Percentiles rank a stretch among this genome's conserved stretches.
Conservation (phyloP, 2,888 invertebrate species). For the Dynastes maya region DNA sequence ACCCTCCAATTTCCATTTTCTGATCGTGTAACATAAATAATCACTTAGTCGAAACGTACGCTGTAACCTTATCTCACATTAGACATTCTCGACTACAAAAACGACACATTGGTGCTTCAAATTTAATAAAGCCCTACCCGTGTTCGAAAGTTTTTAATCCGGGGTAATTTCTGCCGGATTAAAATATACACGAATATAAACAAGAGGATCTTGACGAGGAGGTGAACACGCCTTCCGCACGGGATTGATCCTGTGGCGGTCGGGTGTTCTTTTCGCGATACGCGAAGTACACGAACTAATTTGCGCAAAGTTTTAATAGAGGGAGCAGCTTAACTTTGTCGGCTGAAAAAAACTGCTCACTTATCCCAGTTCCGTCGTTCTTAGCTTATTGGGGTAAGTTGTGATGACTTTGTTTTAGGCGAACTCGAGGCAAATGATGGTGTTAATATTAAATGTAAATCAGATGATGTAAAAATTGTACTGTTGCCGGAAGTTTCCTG, state of each 20-base stretch:
- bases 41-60: too few species aligned
- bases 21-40: too few species aligned
- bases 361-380: slow-evolving; percentile 9
- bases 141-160: slow-evolving; percentile 34
- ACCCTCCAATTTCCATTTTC: too few species aligned
- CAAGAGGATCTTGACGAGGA: slow-evolving; percentile 10
- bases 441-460: slow-evolving; percentile 20
- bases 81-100: background rate
- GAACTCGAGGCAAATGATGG: slow-evolving; percentile 1
- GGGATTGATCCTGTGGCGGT: slow-evolving; percentile 11
- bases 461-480: background rate
- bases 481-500: background rate
- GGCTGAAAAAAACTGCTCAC: slow-evolving; percentile 20
- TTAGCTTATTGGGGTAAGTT: slow-evolving; percentile 24
- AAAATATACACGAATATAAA: slow-evolving; percentile 30
- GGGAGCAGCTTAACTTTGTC: slow-evolving; percentile 7
- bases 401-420: slow-evolving; percentile 11
- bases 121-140: slow-evolving; percentile 20
- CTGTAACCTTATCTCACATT: too few species aligned
- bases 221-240: background rate
- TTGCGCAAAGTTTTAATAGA: slow-evolving; percentile 25
- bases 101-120: background rate
- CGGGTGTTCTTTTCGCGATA: slow-evolving; percentile 15
- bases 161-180: slow-evolving; percentile 23
- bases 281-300: slow-evolving; percentile 15